Base-by-base conservation (phyloP, 2,113 vertebrate species). In the Carettochelys insculpta region DNA sequence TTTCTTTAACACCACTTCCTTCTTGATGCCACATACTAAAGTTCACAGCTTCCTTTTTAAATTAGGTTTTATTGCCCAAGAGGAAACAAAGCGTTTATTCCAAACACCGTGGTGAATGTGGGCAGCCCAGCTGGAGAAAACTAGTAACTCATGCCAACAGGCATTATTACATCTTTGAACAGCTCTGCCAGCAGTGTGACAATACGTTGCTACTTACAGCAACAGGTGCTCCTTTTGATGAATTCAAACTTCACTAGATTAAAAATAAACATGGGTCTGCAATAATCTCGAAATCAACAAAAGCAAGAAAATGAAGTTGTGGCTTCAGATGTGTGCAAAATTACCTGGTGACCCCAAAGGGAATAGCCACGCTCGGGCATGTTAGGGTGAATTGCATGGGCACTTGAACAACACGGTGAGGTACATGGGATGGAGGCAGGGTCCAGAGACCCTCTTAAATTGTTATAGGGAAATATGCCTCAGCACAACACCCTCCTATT, bases 31-130 rank as follows among this genome's bases (percentile, higher is more conserved):
- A 68, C 61, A 82, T 87, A 79, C 85, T 97, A 84, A n/a, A 86
- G n/a, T 95, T 92, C 89, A 95, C 76, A 38, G 88, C 94, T 97
- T 97, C 85, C 92, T 96, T 95, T 92, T 94, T 54, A 95, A 96
- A 95, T 94, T 81, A 95, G 85, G 73, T 92, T 90, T 77, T 90
- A 75, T 90, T 86, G 85, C 91, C 77, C 90, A 79, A 86, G 92
- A 95, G 86, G 84, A 95, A 89, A 95, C 8, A 93, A 87, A 94
- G 77, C 86, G 48, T 83, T 75, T 88, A 53, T 81, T 88, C 51
- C 51, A 92, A 87, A 73, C 82, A 94, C 47, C 47, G 48, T 14
- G 88, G 90, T 93, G 79, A 95, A 88, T 54, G 43, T 51, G 79
- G 94, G 87, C 92, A 93, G 86, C 96, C 77, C 86, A 96, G 92